Evolutionary conservation across 37 sponge, comb jelly and placozoan genomes (phyloP).

Genomic region (Amphimedon queenslandica): DNA sequence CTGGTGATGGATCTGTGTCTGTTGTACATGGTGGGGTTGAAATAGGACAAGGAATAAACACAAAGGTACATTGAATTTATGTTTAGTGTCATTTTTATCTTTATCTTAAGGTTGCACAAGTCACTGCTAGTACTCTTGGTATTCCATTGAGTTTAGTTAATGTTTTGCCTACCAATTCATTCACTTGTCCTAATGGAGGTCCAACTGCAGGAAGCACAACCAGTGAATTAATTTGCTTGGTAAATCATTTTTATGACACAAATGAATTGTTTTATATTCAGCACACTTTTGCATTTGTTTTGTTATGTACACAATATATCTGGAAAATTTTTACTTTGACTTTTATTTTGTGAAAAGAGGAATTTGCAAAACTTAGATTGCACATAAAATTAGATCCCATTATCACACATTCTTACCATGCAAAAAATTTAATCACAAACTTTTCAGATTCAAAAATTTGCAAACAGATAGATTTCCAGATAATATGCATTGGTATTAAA

Average conservation of each 20-base stretch:
- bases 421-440: too few relatives aligned
- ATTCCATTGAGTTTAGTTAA: conserved; percentile 50
- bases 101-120: conserved; percentile 59
- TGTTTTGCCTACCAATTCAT: conserved; percentile 46
- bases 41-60: conserved; percentile 79
- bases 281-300: too few relatives aligned
- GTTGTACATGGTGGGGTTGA: conserved; percentile 72
- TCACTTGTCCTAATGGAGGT: conserved; percentile 59
- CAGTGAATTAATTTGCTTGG: conserved; percentile 62
- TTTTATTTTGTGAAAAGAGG: too few relatives aligned
- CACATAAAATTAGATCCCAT: too few relatives aligned
- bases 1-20: conserved; percentile 71
- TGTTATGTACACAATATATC: too few relatives aligned
- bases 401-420: too few relatives aligned
- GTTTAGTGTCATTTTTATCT: neutral
- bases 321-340: too few relatives aligned
- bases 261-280: neutral
- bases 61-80: conserved; percentile 29
- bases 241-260: conserved; percentile 8
- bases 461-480: too few relatives aligned
- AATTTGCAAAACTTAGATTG: too few relatives aligned
- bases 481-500: too few relatives aligned
- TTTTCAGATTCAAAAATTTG: too few relatives aligned
- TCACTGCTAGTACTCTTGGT: conserved; percentile 64
- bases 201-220: conserved; percentile 61